These are phyloP conservation scores for Tenthredo livida DNA, from an alignment of 2,888 invertebrate species.

Conservation along the genomic window DNA sequence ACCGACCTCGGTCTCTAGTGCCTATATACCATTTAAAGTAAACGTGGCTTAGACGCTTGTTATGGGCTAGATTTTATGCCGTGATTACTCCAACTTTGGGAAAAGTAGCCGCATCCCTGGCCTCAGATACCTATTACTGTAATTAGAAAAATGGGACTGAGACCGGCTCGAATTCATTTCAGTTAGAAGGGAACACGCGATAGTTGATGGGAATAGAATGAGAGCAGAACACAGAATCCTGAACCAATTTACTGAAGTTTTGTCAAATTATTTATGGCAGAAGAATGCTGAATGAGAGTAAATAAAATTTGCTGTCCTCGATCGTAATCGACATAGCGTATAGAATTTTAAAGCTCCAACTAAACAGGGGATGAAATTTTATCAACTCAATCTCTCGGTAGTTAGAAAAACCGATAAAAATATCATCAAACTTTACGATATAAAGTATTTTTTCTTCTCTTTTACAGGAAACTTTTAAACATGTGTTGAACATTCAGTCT, in stretches of 20 bases:
- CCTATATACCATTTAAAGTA: slow-evolving; percentile 4
- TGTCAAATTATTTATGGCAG: background rate
- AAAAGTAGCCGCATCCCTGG: background rate
- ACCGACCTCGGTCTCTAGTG: background rate
- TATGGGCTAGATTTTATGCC: slow-evolving; percentile 55
- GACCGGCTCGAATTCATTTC: slow-evolving; percentile 22
- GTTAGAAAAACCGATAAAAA: background rate
- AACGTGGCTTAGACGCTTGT: slow-evolving; percentile 39
- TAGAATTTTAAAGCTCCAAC: background rate
- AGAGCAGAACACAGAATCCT: background rate
- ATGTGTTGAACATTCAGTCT: slow-evolving; percentile 72
- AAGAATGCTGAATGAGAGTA: background rate
- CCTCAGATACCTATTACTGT: slow-evolving; percentile 19
- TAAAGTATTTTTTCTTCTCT: slow-evolving; percentile 45
- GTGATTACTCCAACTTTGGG: slow-evolving; percentile 44
- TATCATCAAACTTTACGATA: background rate
- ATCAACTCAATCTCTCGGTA: background rate
- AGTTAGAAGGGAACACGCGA: slow-evolving; percentile 21
- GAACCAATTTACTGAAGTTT: background rate
- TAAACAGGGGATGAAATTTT: background rate
- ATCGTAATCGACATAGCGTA: background rate
- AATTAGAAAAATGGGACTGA: slow-evolving; percentile 27
- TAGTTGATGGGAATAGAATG: slow-evolving; percentile 23
- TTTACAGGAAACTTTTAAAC: slow-evolving; percentile 72
- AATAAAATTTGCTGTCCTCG: background rate